Conservation (phyloP, 2,888 invertebrate genomes). For the Caenorhabditis wallacei region DNA sequence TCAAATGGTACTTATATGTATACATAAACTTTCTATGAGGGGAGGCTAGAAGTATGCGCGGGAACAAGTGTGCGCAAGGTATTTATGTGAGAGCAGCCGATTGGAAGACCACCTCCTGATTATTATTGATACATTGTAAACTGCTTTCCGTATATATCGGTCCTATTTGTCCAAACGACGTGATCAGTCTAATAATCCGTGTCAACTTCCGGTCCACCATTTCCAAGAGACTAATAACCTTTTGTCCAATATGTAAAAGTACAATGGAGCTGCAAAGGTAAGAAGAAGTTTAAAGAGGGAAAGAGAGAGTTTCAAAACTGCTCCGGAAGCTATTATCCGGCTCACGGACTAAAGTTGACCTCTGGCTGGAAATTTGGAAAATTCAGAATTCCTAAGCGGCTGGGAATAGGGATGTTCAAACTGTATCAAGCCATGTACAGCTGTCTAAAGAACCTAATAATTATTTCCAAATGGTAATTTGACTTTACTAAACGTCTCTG, state of each 20-base stretch:
- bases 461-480: slow-evolving; percentile 1
- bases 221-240: slow-evolving; percentile 30
- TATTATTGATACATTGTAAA: slow-evolving; percentile 54
- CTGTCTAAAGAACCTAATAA: neutral
- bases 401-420: neutral
- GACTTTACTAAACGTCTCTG: slow-evolving; percentile 2
- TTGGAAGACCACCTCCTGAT: slow-evolving; percentile 37
- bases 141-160: no score
- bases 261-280: slow-evolving; percentile 39
- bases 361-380: slow-evolving; percentile 3
- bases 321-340: slow-evolving; percentile 57
- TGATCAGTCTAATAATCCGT: slow-evolving; percentile 60
- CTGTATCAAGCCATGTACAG: no score
- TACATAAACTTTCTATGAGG: slow-evolving; percentile 43
- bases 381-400: neutral
- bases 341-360: slow-evolving; percentile 44
- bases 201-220: slow-evolving; percentile 63
- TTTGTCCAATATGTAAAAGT: slow-evolving; percentile 30
- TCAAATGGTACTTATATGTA: slow-evolving; percentile 53
- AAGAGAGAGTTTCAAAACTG: slow-evolving; percentile 46
- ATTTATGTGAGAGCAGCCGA: slow-evolving; percentile 47
- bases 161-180: slow-evolving; percentile 35
- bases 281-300: no score
- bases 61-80: slow-evolving; percentile 65
- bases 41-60: slow-evolving; percentile 58